A percentile compares a stretch with the other conserved stretches of the same genome.
These are phyloP conservation scores for Holacanthella duospinosa DNA, from an alignment of 2,888 invertebrate species.

Conservation along the genomic window DNA sequence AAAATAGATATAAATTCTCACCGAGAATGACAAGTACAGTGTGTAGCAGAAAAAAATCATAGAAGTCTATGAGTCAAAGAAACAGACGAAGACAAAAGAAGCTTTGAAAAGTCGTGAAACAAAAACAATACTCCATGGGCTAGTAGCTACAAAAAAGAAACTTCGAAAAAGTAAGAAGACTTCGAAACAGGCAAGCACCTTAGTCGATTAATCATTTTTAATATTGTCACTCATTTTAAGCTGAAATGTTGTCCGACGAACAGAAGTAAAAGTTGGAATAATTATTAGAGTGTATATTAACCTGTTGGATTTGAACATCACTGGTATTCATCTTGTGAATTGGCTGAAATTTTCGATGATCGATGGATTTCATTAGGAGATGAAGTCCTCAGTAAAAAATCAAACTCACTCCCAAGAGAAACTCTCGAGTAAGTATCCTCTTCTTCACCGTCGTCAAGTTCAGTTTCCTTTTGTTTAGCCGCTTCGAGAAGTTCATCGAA, in stretches of 20 bases:
- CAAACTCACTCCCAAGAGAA: conserved; percentile 3
- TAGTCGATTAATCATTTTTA: too few species aligned
- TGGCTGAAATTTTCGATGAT: too few species aligned
- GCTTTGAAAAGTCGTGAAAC: not conserved
- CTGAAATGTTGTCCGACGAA: too few species aligned
- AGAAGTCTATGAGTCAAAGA: conserved; percentile 12
- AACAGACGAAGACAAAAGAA: conserved; percentile 11
- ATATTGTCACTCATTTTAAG: too few species aligned
- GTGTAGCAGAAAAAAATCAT: too few species aligned
- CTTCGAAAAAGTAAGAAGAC: conserved; percentile 31
- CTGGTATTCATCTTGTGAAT: too few species aligned
- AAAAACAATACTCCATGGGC: conserved; percentile 13
- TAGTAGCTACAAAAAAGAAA: conserved; percentile 30
- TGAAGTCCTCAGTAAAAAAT: not conserved
- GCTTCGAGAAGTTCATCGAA: conserved; percentile 23
- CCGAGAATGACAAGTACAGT: too few species aligned
- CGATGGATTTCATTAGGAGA: too few species aligned
- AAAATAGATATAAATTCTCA: too few species aligned
- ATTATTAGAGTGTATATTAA: too few species aligned
- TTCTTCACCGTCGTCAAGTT: conserved; percentile 15
- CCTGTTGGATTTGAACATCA: too few species aligned
- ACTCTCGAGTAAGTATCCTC: conserved; percentile 14
- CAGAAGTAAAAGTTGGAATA: too few species aligned
- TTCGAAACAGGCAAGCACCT: conserved; percentile 27
- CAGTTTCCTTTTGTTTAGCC: conserved; percentile 21